Evolutionary conservation across 2,113 vertebrate species (phyloP), one percentile per base, ranked within the genome.

Genomic region (Centropus bengalensis): DNA sequence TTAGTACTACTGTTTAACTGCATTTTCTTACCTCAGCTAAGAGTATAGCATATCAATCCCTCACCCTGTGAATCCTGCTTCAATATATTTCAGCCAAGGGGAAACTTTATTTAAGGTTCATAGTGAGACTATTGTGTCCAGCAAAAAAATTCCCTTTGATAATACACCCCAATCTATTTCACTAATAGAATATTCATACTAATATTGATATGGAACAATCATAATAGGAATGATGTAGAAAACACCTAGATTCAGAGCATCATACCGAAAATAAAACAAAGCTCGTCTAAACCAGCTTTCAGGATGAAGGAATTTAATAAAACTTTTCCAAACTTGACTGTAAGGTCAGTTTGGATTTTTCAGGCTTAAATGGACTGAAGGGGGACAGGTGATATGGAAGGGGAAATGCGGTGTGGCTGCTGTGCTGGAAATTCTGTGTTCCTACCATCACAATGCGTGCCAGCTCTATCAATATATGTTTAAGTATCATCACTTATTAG

Each of bases 381-480:
- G 44, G 44, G 24, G 68, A 78, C 36, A 2, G 9, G 30, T 14
- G 67, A 60, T 14, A 40, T 0, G 4, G 42, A 36, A 36, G 36
- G 36, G 28, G 40, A 32, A 40, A 36, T 36, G 49, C 4, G 7
- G 51, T 30, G 30, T 0, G 3, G 36, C 28, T 56, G 2, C 4
- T 42, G 69, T 22, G 70, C 59, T 69, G 70, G 21, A 51, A 87
- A 71, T 58, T 30, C 30, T 23, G 12, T 13, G 27, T 18, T 86
- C 33, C 59, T 30, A 27, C 30, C 49, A 44, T 7, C 42, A 16
- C 24, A 22, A 14, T 0, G 1, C 40, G 28, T 64, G 44, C 66
- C 80, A 86, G n/a, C 60, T 86, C 56, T 26, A 30, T 28, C 49
- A 26, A 49, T 5, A 6, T 8, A 6, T 24, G 23, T 74, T 78